A percentile compares a stretch with the other conserved stretches of the same genome.
phyloP scores from a whole-genome alignment of 1,140 invertebrate genomes.

The Chrysopa pallens region DNA sequence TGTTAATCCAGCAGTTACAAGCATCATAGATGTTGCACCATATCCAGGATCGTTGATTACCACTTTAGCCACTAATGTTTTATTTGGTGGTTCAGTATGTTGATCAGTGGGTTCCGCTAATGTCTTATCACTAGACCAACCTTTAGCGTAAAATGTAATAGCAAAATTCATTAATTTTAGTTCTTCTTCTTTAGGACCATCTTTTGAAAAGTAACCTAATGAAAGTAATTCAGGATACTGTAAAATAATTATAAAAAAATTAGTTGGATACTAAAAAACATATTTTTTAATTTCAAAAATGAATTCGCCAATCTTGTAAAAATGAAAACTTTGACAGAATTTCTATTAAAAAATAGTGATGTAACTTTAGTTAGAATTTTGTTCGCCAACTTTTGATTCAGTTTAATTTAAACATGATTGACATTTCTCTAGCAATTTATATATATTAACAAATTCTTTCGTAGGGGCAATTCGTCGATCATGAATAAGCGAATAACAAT shows the following conservation, averaged over 20 bases:
- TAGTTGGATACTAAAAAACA: neutral
- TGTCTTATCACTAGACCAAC: slow-evolving; percentile 53
- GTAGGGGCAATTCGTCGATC: too few species aligned
- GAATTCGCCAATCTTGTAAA: too few species aligned
- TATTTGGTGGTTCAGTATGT: slow-evolving; percentile 39
- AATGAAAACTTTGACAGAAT: too few species aligned
- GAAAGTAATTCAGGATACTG: slow-evolving; percentile 61
- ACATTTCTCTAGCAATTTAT: too few species aligned
- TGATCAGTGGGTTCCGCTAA: slow-evolving; percentile 37
- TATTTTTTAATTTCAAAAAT: neutral
- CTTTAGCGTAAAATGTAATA: slow-evolving; percentile 51
- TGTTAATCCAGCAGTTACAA: slow-evolving; percentile 52
- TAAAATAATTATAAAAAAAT: slow-evolving; percentile 10
- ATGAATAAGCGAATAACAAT: too few species aligned
- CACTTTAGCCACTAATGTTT: slow-evolving; percentile 44
- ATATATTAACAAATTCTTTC: too few species aligned
- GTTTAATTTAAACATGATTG: too few species aligned
- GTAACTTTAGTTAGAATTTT: too few species aligned
- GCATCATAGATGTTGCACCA: slow-evolving; percentile 52
- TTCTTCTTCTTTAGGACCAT: slow-evolving; percentile 42
- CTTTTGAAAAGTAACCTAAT: slow-evolving; percentile 41
- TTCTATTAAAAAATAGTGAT: too few species aligned
- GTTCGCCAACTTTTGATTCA: too few species aligned
- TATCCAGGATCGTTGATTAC: slow-evolving; percentile 59
- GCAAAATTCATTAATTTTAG: slow-evolving; percentile 43